phyloP scores from a whole-genome alignment of 1,140 invertebrate genomes.

The Procambarus clarkii region DNA sequence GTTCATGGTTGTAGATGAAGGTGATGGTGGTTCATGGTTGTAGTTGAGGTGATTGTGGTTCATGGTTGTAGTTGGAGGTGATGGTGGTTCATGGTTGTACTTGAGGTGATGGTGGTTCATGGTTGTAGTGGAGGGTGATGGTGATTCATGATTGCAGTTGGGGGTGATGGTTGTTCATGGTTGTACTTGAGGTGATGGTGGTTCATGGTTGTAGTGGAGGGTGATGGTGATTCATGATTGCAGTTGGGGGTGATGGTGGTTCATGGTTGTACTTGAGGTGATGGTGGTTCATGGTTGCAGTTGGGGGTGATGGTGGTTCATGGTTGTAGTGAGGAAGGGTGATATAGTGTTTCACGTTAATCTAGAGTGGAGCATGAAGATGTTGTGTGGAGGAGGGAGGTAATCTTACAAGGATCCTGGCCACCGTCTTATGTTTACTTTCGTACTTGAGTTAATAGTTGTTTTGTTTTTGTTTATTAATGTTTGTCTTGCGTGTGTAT shows the following conservation, averaged over 20 bases:
- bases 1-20: too few species aligned
- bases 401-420: not conserved
- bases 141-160: not conserved
- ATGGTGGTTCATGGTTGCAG: not conserved
- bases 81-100: not conserved
- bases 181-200: not conserved
- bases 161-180: not conserved
- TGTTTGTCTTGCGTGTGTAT: not conserved
- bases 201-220: not conserved
- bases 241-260: not conserved
- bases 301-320: not conserved
- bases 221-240: not conserved
- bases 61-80: not conserved
- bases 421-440: not conserved
- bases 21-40: not conserved
- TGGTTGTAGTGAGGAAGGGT: not conserved
- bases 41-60: not conserved
- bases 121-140: not conserved
- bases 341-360: not conserved
- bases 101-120: not conserved
- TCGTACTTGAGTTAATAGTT: not conserved
- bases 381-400: too few species aligned
- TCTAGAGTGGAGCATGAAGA: not conserved
- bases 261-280: not conserved
- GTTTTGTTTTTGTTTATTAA: not conserved